Evolutionary conservation across 1,140 invertebrate genomes (phyloP).

Genomic region (Scylla paramamosain): DNA sequence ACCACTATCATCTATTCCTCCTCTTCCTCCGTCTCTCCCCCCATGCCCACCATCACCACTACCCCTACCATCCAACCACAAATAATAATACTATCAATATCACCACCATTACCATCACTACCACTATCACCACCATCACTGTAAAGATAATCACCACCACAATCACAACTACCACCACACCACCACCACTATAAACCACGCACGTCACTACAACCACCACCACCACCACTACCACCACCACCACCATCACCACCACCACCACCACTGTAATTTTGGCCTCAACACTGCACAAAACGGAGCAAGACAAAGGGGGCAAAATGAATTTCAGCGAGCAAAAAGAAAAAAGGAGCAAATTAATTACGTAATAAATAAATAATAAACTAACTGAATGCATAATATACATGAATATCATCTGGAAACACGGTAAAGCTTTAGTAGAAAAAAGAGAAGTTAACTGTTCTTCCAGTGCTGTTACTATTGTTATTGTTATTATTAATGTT

Average conservation of each 20-base stretch:
- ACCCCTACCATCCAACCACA: background rate
- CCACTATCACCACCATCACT: background rate
- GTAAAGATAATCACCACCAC: too few relatives aligned
- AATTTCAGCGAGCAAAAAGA: background rate
- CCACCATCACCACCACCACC: background rate
- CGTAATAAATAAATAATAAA: constrained; percentile 17
- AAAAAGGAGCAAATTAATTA: constrained; percentile 31
- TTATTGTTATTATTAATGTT: background rate
- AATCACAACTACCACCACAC: too few relatives aligned
- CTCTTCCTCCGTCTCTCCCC: background rate
- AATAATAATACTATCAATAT: background rate
- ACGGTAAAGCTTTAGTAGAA: background rate
- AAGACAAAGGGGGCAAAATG: constrained; percentile 2
- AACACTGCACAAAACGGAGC: background rate
- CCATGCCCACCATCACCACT: background rate
- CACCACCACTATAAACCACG: too few relatives aligned
- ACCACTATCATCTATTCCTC: background rate
- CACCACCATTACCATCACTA: background rate
- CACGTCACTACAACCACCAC: background rate
- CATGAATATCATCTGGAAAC: background rate
- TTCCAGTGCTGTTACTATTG: background rate
- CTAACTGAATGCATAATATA: background rate
- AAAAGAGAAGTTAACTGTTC: background rate
- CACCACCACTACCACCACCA: background rate
- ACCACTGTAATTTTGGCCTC: background rate